A percentile compares a stretch with the other conserved stretches of the same genome.
Conservation (phyloP, 2,797 vertebrate species). For the Enteromius afrohamiltoni region DNA sequence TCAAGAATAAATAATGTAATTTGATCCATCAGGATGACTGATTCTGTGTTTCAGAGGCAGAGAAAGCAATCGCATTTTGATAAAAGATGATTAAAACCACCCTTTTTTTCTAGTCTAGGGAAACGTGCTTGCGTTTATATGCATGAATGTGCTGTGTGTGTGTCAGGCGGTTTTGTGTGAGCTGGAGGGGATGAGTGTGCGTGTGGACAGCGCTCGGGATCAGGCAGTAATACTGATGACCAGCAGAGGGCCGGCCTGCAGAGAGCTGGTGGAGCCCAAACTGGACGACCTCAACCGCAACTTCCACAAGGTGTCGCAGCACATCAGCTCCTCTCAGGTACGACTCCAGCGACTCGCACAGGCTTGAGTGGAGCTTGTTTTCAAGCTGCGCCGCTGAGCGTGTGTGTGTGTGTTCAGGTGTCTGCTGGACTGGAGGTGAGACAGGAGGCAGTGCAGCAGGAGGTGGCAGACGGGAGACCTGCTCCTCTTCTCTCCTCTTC, state of each 20-base stretch:
- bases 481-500: slow-evolving; percentile 25
- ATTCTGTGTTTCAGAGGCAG: neutral
- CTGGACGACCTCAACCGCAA: slow-evolving; percentile 91
- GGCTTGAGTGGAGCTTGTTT: neutral
- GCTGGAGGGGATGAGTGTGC: slow-evolving; percentile 84
- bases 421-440: slow-evolving; percentile 77
- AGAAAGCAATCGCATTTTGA: neutral
- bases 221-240: slow-evolving; percentile 91
- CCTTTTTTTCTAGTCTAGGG: neutral
- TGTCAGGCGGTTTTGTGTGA: slow-evolving; percentile 85
- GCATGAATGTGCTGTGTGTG: neutral
- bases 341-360: neutral
- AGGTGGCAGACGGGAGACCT: slow-evolving; percentile 51
- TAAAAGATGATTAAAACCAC: neutral
- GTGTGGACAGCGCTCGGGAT: slow-evolving; percentile 89
- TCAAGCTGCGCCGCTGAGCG: neutral
- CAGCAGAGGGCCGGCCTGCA: slow-evolving; percentile 84
- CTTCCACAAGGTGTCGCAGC: slow-evolving; percentile 95
- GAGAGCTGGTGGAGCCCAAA: slow-evolving; percentile 93
- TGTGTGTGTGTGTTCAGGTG: slow-evolving; percentile 71
- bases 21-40: neutral
- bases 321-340: slow-evolving; percentile 90
- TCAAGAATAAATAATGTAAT: neutral
- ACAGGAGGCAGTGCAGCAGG: slow-evolving; percentile 63
- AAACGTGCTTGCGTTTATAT: neutral